phyloP scores from a whole-genome alignment of 2,888 invertebrate genomes.

The Chalcosyrphus nemorum region DNA sequence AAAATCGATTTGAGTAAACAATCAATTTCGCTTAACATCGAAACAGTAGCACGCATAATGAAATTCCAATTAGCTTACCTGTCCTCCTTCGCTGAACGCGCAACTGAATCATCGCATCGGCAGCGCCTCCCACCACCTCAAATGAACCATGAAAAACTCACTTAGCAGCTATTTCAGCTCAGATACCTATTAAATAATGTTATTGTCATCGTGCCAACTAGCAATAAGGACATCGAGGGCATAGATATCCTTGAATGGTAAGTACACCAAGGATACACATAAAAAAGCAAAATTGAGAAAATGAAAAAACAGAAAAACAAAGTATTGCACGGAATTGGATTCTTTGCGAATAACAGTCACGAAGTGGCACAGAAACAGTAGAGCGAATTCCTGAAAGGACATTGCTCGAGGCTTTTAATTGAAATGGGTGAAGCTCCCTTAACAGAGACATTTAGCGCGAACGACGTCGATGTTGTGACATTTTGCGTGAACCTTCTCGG shows the following conservation, averaged over 20 bases:
- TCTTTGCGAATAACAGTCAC: constrained; percentile 66
- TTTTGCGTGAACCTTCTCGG: constrained; percentile 53
- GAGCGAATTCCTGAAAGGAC: constrained; percentile 58
- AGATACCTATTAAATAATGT: constrained; percentile 71
- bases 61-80: constrained; percentile 65
- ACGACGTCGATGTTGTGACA: constrained; percentile 24
- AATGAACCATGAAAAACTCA: constrained; percentile 68
- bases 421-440: constrained; percentile 48
- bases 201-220: constrained; percentile 71
- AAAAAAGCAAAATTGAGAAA: constrained; percentile 25
- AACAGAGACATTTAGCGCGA: constrained; percentile 48
- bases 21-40: constrained; percentile 40
- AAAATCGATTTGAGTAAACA: constrained; percentile 52
- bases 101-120: constrained; percentile 20
- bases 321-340: constrained; percentile 65
- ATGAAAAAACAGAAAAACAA: constrained; percentile 16
- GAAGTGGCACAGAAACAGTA: constrained; percentile 57
- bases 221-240: constrained; percentile 68
- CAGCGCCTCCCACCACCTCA: constrained; percentile 13
- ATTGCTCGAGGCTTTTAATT: constrained; percentile 66
- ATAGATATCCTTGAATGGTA: constrained; percentile 62
- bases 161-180: constrained; percentile 67
- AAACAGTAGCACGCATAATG: constrained; percentile 54
- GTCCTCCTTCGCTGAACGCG: constrained; percentile 24
- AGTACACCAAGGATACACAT: constrained; percentile 31